Percentiles rank a stretch among this genome's conserved stretches.
These are phyloP conservation scores for Myiotriccus ornatus DNA, from an alignment of 2,797 vertebrate genomes.

Conservation along the genomic window DNA sequence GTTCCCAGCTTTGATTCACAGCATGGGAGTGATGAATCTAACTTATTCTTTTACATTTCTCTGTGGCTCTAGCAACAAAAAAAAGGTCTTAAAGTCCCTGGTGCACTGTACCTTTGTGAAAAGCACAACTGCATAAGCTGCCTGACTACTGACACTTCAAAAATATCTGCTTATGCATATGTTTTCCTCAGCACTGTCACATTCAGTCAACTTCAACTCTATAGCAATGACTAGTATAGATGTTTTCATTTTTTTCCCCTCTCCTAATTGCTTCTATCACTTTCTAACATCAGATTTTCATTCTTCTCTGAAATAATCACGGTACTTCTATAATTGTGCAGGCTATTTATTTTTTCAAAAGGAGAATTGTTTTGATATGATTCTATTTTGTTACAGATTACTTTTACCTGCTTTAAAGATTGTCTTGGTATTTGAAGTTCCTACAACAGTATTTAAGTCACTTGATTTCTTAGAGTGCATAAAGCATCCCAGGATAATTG, in stretches of 20 bases:
- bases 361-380: neutral
- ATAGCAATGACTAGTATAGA: neutral
- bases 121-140: neutral
- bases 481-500: neutral
- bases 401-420: neutral
- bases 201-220: neutral
- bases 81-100: neutral
- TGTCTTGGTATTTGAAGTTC: neutral
- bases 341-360: neutral
- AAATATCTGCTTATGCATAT: neutral
- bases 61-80: neutral
- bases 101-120: neutral
- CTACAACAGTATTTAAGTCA: neutral
- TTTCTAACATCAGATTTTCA: neutral
- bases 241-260: neutral
- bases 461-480: neutral
- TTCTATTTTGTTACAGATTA: neutral
- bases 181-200: neutral
- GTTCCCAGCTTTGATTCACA: neutral
- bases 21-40: neutral
- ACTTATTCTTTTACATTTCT: neutral
- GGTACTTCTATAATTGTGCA: neutral
- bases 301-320: neutral
- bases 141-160: neutral
- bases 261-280: neutral